Evolutionary conservation across 2,888 invertebrate species (phyloP).

Genomic region (Parascotia fuliginaria): DNA sequence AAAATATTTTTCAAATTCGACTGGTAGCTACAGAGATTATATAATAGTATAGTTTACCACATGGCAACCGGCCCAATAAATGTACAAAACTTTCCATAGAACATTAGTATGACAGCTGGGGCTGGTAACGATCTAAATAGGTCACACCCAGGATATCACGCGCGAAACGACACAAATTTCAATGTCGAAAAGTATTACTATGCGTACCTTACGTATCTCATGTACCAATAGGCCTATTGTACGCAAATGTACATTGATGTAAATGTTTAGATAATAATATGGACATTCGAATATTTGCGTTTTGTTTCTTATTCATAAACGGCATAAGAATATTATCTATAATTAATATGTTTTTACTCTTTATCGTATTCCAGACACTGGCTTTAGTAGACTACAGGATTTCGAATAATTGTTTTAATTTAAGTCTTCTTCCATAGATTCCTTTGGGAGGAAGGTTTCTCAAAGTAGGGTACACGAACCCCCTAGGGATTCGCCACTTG

Average conservation of each 20-base stretch:
- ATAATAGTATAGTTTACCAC: too few relatives aligned
- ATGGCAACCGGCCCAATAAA: background rate
- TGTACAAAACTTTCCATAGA: background rate
- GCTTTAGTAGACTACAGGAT: too few relatives aligned
- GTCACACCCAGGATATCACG: constrained; percentile 34
- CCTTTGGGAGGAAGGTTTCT: too few relatives aligned
- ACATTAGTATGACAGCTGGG: constrained; percentile 3
- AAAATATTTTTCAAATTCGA: too few relatives aligned
- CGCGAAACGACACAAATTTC: constrained; percentile 1
- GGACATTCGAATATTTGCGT: background rate
- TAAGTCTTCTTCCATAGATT: too few relatives aligned
- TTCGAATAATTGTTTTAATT: too few relatives aligned
- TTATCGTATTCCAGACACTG: too few relatives aligned
- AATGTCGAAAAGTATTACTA: background rate
- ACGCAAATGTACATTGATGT: background rate
- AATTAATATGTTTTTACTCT: too few relatives aligned
- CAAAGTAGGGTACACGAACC: too few relatives aligned
- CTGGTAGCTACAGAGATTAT: too few relatives aligned
- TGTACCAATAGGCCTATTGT: background rate
- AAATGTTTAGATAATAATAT: background rate
- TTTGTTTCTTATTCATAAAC: background rate
- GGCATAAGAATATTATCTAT: background rate
- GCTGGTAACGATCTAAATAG: constrained; percentile 7
- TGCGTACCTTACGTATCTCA: background rate
- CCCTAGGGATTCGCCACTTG: too few relatives aligned